Evolutionary conservation across 2,888 invertebrate species (phyloP), one percentile per base, ranked within the genome.

Genomic region (Tethea ocularis): DNA sequence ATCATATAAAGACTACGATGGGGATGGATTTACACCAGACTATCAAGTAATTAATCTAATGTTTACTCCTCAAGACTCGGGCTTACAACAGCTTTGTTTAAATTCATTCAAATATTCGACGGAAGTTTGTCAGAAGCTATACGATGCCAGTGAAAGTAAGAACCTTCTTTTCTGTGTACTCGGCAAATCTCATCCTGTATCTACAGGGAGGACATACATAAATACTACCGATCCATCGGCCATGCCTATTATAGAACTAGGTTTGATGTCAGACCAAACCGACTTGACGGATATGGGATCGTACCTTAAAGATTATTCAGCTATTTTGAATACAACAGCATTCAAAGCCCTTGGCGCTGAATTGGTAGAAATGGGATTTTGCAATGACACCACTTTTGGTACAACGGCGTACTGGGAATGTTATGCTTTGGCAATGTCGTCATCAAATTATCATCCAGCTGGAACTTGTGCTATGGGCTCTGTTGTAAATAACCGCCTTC

Each of bases 401-500:
- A 15, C 62, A 10, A 23, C 22, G 5, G 69, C 69, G 0, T 82
- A 66, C 36, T 80, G 73, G 71, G 59, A 61, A 8, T 82, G 81
- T 17, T 81, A 78, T 51, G 68, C 63, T 2, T 17, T 68, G 1
- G 62, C 66, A 1, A 67, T 76, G 71, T 95, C 79, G 0, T 91
- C 94, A 36, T 95, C 96, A 0, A 94, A 95, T 59, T 96, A 95
- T 76, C 96, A 96, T 81, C 96, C 95, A 0, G 88, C 93, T 0
- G 94, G 96, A 0, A 96, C 96, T 0, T 95, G 95, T 57, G 95
- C 96, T 75, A 96, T 97, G 96, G 96, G 96, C 0, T 93, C 95
- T 0, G 96, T 96, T 0, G 95, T 96, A 0, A 95, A 95, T 80
- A 90, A 94, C 0, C 75, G 94, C 24, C 80, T 96, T 7, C 53